Conservation (phyloP, 2,797 vertebrate genomes). For the Falco peregrinus region DNA sequence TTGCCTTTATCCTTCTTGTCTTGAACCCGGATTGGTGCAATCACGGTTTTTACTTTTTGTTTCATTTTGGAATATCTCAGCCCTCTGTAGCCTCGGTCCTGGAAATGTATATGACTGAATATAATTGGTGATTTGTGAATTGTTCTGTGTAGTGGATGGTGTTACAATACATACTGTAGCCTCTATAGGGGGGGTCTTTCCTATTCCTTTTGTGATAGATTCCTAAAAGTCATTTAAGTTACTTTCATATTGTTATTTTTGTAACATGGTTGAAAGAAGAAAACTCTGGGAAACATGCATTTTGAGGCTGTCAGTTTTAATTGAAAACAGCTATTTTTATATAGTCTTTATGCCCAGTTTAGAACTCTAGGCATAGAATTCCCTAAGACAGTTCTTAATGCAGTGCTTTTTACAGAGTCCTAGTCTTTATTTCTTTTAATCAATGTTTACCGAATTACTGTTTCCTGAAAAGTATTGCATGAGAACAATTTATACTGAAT, state of each 20-base stretch:
- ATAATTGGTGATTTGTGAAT: background rate
- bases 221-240: background rate
- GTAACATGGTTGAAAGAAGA: background rate
- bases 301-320: background rate
- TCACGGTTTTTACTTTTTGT: background rate
- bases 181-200: background rate
- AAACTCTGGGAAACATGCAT: background rate
- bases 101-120: background rate
- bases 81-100: background rate
- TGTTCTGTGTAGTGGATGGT: background rate
- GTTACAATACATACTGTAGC: background rate
- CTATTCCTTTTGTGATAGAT: background rate
- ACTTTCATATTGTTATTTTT: background rate
- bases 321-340: background rate
- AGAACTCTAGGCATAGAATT: background rate
- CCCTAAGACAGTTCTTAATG: background rate
- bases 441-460: background rate
- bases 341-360: background rate
- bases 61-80: background rate
- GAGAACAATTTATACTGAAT: background rate
- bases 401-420: background rate
- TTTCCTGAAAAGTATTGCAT: background rate
- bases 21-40: background rate
- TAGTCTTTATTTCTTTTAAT: background rate
- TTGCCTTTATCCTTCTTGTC: background rate